Conservation (phyloP, 1,140 invertebrate genomes). For the Drosophila pruinosa region DNA sequence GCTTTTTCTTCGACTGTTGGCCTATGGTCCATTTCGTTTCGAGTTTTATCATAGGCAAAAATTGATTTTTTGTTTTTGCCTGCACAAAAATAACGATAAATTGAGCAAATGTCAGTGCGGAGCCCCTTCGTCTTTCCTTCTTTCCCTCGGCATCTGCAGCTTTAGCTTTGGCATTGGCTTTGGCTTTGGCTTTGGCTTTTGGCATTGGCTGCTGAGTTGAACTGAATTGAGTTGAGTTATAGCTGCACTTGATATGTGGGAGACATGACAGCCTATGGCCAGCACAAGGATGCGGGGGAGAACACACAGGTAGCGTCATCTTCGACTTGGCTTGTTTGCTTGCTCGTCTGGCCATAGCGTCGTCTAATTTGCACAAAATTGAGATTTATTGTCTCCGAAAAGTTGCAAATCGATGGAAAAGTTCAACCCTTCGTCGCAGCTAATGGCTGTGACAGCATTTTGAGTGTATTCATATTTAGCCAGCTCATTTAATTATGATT, state of each 20-base stretch:
- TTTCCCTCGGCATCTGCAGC: neutral
- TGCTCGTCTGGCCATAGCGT: conserved; percentile 63
- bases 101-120: conserved; percentile 74
- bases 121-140: too few relatives aligned
- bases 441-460: conserved; percentile 9
- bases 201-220: conserved; percentile 4
- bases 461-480: conserved; percentile 17
- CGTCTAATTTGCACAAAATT: conserved; percentile 76
- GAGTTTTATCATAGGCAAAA: conserved; percentile 70
- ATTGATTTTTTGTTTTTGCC: conserved; percentile 70
- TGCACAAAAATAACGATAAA: conserved; percentile 74
- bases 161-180: conserved; percentile 9
- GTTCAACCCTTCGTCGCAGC: conserved; percentile 18
- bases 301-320: conserved; percentile 25
- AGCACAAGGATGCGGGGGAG: neutral
- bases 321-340: conserved; percentile 12
- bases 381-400: conserved; percentile 69
- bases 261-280: conserved; percentile 28
- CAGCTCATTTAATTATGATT: conserved; percentile 64
- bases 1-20: conserved; percentile 15
- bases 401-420: conserved; percentile 45
- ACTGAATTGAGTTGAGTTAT: conserved; percentile 75
- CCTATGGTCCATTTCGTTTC: conserved; percentile 24
- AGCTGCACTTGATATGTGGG: conserved; percentile 68
- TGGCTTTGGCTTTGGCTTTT: conserved; percentile 8